These are phyloP conservation scores for Mylabris sibirica DNA, from an alignment of 2,888 invertebrate species.

Conservation along the genomic window DNA sequence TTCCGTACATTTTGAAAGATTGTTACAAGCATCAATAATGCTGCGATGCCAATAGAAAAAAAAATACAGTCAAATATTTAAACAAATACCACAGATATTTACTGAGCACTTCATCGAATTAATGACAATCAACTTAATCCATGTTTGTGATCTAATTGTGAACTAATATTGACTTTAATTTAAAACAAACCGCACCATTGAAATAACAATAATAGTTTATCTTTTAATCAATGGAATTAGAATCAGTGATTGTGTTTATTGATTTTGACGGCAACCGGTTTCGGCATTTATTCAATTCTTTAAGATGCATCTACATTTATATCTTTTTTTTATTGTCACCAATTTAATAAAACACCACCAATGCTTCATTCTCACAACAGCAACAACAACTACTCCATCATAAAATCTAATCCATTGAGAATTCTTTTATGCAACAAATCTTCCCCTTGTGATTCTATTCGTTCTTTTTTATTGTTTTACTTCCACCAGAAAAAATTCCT, in stretches of 20 bases:
- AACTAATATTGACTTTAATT: conserved; percentile 2
- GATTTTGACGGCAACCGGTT: background rate
- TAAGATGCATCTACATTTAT: conserved; percentile 16
- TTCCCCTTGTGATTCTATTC: background rate
- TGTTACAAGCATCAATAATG: background rate
- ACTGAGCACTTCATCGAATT: background rate
- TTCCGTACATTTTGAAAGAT: background rate
- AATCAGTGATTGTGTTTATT: background rate
- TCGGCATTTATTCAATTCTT: background rate
- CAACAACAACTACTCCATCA: conserved; percentile 22
- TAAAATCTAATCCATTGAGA: conserved; percentile 46
- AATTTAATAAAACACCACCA: conserved; percentile 41
- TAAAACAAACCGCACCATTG: conserved; percentile 1
- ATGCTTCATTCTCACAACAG: conserved; percentile 35
- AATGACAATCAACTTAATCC: background rate
- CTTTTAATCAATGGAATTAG: conserved; percentile 34
- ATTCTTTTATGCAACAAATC: conserved; percentile 24
- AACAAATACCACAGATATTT: background rate
- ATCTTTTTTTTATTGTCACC: conserved; percentile 43
- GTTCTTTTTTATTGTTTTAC: background rate
- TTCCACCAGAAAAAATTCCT: conserved; percentile 8
- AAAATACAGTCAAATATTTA: background rate
- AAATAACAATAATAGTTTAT: conserved; percentile 30
- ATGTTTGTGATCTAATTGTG: conserved; percentile 2
- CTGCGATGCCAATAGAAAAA: background rate